These are phyloP conservation scores for Augochlorella aurata DNA, from an alignment of 2,888 invertebrate species.

Conservation along the genomic window DNA sequence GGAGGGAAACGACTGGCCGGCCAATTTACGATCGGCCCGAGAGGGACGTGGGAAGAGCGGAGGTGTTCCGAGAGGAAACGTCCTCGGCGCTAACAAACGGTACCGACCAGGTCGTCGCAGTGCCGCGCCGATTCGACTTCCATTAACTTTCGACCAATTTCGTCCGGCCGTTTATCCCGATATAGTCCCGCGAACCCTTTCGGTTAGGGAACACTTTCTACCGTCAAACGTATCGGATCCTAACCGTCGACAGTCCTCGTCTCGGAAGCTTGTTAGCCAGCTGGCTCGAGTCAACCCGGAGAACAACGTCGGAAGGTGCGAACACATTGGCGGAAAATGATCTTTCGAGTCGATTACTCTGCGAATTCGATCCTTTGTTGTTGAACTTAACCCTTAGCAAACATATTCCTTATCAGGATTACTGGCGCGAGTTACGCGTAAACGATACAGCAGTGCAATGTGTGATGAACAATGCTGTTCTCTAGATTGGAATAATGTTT, in stretches of 20 bases:
- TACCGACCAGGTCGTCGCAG: constrained; percentile 21
- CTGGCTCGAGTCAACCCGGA: not conserved
- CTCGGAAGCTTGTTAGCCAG: constrained; percentile 48
- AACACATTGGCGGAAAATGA: too few relatives aligned
- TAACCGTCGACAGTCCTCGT: constrained; percentile 36
- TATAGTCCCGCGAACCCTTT: not conserved
- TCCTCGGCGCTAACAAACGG: constrained; percentile 41
- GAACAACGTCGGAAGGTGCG: not conserved
- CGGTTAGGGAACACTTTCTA: constrained; percentile 21
- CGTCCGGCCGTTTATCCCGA: not conserved
- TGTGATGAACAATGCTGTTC: too few relatives aligned
- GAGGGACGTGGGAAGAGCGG: constrained; percentile 57
- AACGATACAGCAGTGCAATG: too few relatives aligned
- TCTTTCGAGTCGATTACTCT: too few relatives aligned
- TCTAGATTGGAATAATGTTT: too few relatives aligned
- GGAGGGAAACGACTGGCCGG: constrained; percentile 52
- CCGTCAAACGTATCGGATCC: constrained; percentile 55
- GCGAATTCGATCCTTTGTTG: too few relatives aligned
- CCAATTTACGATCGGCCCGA: constrained; percentile 55
- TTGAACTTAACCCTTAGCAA: too few relatives aligned
- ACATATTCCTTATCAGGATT: too few relatives aligned
- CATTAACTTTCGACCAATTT: constrained; percentile 10
- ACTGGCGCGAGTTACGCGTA: too few relatives aligned
- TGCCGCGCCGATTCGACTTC: not conserved
- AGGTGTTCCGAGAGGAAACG: constrained; percentile 55